Conservation (phyloP, 1,140 invertebrate species). For the Antheraea mylitta region DNA sequence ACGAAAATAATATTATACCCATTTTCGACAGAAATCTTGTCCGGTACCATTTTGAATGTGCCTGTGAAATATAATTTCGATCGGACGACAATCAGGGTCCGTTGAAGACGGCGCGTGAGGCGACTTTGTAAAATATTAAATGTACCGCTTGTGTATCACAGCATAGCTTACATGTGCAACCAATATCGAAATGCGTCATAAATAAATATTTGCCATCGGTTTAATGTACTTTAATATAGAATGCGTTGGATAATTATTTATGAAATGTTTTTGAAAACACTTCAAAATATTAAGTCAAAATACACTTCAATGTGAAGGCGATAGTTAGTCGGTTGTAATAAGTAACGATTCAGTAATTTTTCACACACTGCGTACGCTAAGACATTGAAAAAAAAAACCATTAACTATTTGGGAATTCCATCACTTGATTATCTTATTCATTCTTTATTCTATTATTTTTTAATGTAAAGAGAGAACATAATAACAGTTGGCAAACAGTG, state of each 20-base stretch:
- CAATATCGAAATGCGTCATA: background rate
- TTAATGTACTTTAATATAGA: background rate
- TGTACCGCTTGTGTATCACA: slow-evolving; percentile 39
- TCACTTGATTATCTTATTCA: too few relatives aligned
- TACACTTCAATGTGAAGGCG: too few relatives aligned
- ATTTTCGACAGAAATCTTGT: slow-evolving; percentile 63
- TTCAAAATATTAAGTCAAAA: background rate
- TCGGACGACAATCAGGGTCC: slow-evolving; percentile 77
- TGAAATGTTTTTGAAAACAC: background rate
- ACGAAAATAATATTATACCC: background rate
- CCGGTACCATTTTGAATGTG: slow-evolving; percentile 67
- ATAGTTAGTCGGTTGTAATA: too few relatives aligned
- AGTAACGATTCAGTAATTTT: too few relatives aligned
- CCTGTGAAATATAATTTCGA: slow-evolving; percentile 79
- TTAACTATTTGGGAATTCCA: too few relatives aligned
- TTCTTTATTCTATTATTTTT: too few relatives aligned
- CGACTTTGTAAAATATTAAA: slow-evolving; percentile 74
- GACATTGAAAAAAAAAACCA: too few relatives aligned
- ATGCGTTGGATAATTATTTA: background rate
- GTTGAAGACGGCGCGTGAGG: slow-evolving; percentile 78
- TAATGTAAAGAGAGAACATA: too few relatives aligned
- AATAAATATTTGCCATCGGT: background rate
- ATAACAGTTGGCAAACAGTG: too few relatives aligned
- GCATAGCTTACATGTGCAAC: background rate
- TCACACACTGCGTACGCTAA: too few relatives aligned